Conservation (phyloP, 2,888 invertebrate species). For the Andrena bicolor region DNA sequence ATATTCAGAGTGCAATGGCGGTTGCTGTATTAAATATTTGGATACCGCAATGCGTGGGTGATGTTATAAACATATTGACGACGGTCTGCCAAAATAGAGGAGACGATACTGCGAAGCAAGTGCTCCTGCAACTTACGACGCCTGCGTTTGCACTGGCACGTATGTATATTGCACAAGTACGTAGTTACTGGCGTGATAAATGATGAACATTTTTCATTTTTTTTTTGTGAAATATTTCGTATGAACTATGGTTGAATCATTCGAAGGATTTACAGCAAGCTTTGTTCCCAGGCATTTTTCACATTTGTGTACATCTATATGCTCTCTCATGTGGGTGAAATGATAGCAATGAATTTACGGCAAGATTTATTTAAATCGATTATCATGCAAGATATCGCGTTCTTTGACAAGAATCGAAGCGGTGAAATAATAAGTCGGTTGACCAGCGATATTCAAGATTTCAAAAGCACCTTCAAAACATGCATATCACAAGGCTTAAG, state of each 20-base stretch:
- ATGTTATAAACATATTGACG: conserved; percentile 92
- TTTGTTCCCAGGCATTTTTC: conserved; percentile 89
- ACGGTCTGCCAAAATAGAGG: conserved; percentile 86
- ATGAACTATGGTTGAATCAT: background rate
- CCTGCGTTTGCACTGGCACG: conserved; percentile 90
- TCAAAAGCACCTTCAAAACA: conserved; percentile 98
- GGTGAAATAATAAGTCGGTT: conserved; percentile 96
- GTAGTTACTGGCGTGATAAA: conserved; percentile 50
- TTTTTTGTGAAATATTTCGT: background rate
- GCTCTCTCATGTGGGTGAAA: conserved; percentile 95
- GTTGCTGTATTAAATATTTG: conserved; percentile 96
- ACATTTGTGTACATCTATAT: conserved; percentile 96
- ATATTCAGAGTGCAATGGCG: conserved; percentile 91
- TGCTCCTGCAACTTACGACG: conserved; percentile 88
- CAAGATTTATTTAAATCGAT: conserved; percentile 93
- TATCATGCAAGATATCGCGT: conserved; percentile 94
- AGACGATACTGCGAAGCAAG: conserved; percentile 84
- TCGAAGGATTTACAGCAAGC: conserved; percentile 16
- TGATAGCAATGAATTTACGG: conserved; percentile 93
- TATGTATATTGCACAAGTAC: conserved; percentile 91
- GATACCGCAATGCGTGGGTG: conserved; percentile 94
- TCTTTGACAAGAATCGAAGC: conserved; percentile 96
- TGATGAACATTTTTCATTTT: background rate
- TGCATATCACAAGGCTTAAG: conserved; percentile 96
- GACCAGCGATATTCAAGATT: conserved; percentile 97